Evolutionary conservation across 2,888 invertebrate species (phyloP).

Genomic region (Leptopterna dolabrata): DNA sequence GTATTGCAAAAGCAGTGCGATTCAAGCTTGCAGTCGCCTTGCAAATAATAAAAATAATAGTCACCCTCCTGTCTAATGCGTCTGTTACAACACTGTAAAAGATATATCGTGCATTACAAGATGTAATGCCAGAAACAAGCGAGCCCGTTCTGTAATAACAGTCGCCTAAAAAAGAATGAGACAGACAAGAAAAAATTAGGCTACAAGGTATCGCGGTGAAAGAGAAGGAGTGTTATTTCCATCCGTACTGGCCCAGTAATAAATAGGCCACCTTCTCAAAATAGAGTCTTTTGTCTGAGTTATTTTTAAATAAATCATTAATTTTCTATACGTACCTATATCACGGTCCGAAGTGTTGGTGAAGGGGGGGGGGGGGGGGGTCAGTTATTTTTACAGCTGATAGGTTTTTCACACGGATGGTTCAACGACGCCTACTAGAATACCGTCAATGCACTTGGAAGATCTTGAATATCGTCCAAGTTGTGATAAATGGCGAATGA

Average conservation of each 20-base stretch:
- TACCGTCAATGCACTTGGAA: not conserved
- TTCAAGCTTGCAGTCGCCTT: not conserved
- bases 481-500: not conserved
- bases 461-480: conserved; percentile 14
- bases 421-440: not conserved
- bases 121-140: not conserved
- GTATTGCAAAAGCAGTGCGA: no score
- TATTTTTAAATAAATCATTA: not conserved
- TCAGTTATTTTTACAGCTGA: not conserved
- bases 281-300: conserved; percentile 11
- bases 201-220: not conserved
- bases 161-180: not conserved
- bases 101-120: not conserved
- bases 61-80: not conserved
- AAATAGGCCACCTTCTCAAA: conserved; percentile 18
- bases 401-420: not conserved
- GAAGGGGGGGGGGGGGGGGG: not conserved
- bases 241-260: not conserved
- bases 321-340: not conserved
- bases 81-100: not conserved
- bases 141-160: not conserved
- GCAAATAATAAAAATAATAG: not conserved
- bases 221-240: not conserved
- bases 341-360: no score
- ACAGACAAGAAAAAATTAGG: not conserved